phyloP scores from a whole-genome alignment of 1,140 invertebrate species.

The Hycleus phaleratus region DNA sequence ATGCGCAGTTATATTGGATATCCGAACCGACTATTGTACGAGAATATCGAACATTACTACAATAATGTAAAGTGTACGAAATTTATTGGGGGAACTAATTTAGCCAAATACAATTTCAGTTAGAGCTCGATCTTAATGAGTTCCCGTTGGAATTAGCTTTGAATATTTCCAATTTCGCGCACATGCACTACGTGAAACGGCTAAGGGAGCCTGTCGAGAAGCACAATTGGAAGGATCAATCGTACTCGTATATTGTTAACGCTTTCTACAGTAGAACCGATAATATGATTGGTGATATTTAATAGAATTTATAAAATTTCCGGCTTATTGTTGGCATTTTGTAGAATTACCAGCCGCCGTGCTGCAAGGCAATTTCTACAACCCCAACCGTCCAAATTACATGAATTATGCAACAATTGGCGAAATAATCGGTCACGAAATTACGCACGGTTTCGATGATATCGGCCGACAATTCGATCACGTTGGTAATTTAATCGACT shows the following conservation, averaged over 20 bases:
- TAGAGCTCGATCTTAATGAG: background rate
- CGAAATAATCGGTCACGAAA: slow-evolving; percentile 54
- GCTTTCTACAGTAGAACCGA: slow-evolving; percentile 44
- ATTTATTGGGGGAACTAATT: background rate
- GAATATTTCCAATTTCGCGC: background rate
- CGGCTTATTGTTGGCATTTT: background rate
- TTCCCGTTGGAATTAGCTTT: background rate
- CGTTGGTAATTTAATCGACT: slow-evolving; percentile 60
- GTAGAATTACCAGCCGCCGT: slow-evolving; percentile 60
- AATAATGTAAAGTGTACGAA: background rate
- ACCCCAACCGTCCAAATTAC: slow-evolving; percentile 70
- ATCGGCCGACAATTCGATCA: slow-evolving; percentile 83
- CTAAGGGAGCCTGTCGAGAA: slow-evolving; percentile 49
- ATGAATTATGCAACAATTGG: slow-evolving; percentile 85
- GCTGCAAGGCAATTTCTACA: slow-evolving; percentile 75
- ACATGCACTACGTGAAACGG: slow-evolving; percentile 36
- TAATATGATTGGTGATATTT: background rate
- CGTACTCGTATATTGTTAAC: slow-evolving; percentile 48
- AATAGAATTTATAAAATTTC: background rate
- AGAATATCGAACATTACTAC: slow-evolving; percentile 42
- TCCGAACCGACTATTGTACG: slow-evolving; percentile 46
- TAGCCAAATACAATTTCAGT: background rate
- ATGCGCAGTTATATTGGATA: slow-evolving; percentile 46
- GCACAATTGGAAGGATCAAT: slow-evolving; percentile 50
- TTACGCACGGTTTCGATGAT: slow-evolving; percentile 67